Percentiles rank a stretch among this genome's conserved stretches.
Conservation (phyloP, 2,113 vertebrate genomes). For the Ailurus styani region DNA sequence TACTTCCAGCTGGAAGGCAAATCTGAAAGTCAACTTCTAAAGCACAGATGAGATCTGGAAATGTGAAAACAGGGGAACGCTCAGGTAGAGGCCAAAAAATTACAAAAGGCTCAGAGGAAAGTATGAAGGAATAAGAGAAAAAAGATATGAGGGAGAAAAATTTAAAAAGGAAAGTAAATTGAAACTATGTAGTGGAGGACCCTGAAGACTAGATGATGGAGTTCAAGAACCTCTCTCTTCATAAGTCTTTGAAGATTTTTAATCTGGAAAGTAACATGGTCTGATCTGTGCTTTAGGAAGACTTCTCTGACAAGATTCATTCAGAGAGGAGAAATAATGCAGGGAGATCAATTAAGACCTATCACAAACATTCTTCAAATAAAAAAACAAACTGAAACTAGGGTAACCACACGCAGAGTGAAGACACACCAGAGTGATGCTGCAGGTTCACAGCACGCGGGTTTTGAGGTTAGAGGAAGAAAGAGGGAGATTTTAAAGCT, state of each 20-base stretch:
- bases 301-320: not conserved
- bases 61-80: not conserved
- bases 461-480: not conserved
- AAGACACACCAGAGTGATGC: not conserved
- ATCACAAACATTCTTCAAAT: not conserved
- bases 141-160: not conserved
- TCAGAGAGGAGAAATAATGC: not conserved
- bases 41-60: not conserved
- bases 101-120: not conserved
- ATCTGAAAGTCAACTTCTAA: not conserved
- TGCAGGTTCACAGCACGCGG: not conserved
- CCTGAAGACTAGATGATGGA: not conserved
- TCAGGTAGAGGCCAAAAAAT: not conserved
- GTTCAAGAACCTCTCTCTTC: not conserved
- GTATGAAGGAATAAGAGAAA: not conserved
- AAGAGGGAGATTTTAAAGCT: not conserved
- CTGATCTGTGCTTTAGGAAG: not conserved
- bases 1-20: conserved; percentile 11
- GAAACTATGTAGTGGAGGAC: not conserved
- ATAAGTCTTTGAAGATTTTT: not conserved
- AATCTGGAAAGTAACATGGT: not conserved
- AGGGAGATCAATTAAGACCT: not conserved
- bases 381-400: not conserved
- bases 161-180: not conserved
- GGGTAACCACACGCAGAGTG: not conserved